A percentile compares a stretch with the other conserved stretches of the same genome.
phyloP scores from a whole-genome alignment of 2,888 invertebrate species.

The Plutella xylostella region DNA sequence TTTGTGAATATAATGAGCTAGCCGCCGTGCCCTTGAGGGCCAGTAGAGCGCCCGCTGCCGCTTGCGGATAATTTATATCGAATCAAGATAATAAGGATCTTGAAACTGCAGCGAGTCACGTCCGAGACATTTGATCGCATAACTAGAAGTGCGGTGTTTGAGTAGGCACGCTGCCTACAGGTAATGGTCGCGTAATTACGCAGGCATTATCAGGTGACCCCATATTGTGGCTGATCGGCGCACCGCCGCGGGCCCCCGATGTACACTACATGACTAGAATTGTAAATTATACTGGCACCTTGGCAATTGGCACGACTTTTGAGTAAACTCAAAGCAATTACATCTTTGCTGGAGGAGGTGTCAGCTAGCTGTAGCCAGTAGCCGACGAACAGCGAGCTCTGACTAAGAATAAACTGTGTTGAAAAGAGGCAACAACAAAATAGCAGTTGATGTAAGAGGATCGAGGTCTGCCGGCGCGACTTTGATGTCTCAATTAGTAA shows the following conservation, averaged over 20 bases:
- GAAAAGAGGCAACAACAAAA: not conserved
- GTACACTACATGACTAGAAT: conserved; percentile 2
- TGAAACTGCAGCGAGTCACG: conserved; percentile 49
- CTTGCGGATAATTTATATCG: conserved; percentile 45
- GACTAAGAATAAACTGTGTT: no score
- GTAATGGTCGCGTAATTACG: conserved; percentile 59
- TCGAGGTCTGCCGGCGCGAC: conserved; percentile 21
- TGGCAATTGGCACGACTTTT: conserved; percentile 9
- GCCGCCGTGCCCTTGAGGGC: conserved; percentile 29
- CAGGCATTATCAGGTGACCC: conserved; percentile 63
- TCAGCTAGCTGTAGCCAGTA: no score
- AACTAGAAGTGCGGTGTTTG: conserved; percentile 56
- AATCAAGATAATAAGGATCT: conserved; percentile 51
- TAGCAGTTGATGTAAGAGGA: not conserved
- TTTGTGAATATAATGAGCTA: not conserved
- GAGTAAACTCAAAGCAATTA: conserved; percentile 11
- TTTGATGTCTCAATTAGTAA: conserved; percentile 69
- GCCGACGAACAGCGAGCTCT: no score
- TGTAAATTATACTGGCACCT: conserved; percentile 5
- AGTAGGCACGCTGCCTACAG: conserved; percentile 26
- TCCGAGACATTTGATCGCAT: conserved; percentile 61
- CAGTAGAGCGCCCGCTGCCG: conserved; percentile 26
- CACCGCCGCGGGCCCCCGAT: conserved; percentile 1
- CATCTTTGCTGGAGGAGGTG: no score
- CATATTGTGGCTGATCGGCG: conserved; percentile 49